Base-by-base conservation (phyloP, 1,140 invertebrate genomes). In the Contarinia nasturtii region DNA sequence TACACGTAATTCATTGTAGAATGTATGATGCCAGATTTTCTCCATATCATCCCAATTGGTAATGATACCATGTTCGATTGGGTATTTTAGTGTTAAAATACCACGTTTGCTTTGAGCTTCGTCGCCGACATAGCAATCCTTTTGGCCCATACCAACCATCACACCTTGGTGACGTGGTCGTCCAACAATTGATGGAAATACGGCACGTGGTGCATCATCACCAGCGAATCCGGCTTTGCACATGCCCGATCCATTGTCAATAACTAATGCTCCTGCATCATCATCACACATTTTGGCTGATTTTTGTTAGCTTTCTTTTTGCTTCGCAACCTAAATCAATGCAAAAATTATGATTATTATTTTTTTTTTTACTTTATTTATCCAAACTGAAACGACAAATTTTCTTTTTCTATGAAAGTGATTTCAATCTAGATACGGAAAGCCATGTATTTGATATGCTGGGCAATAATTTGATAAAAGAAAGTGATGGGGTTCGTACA, bases 131-230 rank as follows among this genome's bases (percentile, higher is more conserved):
- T 91, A 89, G 61, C 76, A 80, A 69, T 92, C 88, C 67, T 90
- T 92, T 67, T 92, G 86, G 55, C 88, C 88, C 87, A 92, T 92
- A 64, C 88, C 88, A 54, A 96, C 91, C 91, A 96, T 95, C 54
- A 96, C 90, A 67, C 80, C 79, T 70, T 85, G 80, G 73, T 92
- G 88, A 53, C 87, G 77, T 36, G 88, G 88, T 60, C 89, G 75
- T 54, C 90, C 89, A 51, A 94, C 87, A 66, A 93, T 92, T 52
- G 87, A 91, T 41, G 90, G 89, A 70, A 95, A 94, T 40, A 94
- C 89, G 59, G 89, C 90, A 61, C 89, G 76, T 34, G 90, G 90
- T 41, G 90, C 89, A 62, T 94, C 90, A 65, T 95, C 90, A 53
- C 91, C 91, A 54, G 91, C 90, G 67, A 94, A 95, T 59, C 91